Evolutionary conservation across 2,113 vertebrate genomes (phyloP).

Genomic region (Hydrolagus affinis): DNA sequence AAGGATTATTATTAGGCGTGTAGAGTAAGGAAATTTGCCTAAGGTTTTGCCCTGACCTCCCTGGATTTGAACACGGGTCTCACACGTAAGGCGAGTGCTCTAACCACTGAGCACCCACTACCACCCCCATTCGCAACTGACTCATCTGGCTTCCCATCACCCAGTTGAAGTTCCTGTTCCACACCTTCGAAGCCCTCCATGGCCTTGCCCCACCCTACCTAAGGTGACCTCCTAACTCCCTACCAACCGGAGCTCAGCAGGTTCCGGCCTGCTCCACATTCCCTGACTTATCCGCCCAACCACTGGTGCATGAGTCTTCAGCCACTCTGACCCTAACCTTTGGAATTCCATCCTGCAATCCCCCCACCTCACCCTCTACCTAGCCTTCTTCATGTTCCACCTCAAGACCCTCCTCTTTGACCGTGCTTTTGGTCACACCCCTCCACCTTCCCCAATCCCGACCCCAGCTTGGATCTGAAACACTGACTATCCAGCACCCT

Average conservation of each 20-base stretch:
- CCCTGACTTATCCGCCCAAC: too few species aligned
- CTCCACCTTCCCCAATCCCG: not conserved
- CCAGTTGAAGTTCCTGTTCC: too few species aligned
- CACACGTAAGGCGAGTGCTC: too few species aligned
- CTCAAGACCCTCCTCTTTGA: not conserved
- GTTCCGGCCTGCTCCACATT: not conserved
- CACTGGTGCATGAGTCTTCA: not conserved
- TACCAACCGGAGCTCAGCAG: not conserved
- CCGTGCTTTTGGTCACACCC: not conserved
- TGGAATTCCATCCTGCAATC: not conserved
- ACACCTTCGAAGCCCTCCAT: not conserved
- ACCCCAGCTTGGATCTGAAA: too few species aligned
- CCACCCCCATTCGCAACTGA: too few species aligned
- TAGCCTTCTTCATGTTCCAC: not conserved
- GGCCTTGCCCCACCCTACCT: not conserved
- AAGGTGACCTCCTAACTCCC: not conserved
- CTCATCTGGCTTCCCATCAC: too few species aligned
- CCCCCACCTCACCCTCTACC: not conserved
- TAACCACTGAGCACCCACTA: too few species aligned
- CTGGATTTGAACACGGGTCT: too few species aligned
- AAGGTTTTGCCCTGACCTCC: too few species aligned
- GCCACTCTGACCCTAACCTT: not conserved
- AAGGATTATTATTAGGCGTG: too few species aligned
- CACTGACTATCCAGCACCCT: too few species aligned
- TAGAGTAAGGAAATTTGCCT: too few species aligned